A percentile compares a stretch with the other conserved stretches of the same genome.
Conservation (phyloP, 2,888 invertebrate genomes). For the Archips crataeganus region DNA sequence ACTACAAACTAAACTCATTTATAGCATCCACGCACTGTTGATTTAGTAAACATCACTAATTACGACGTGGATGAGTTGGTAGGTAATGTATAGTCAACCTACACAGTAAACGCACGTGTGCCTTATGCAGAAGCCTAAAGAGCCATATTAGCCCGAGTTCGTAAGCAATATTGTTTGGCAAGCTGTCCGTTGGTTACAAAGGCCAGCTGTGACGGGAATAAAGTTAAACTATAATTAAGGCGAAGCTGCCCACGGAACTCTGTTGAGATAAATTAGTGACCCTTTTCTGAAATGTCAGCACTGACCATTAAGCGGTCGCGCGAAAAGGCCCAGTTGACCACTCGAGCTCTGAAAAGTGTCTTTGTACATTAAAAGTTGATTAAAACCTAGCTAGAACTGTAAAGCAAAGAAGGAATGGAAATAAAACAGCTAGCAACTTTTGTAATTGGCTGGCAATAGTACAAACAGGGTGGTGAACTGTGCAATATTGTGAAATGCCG, state of each 20-base stretch:
- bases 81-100: constrained; percentile 19
- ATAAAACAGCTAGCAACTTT: constrained; percentile 8
- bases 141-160: constrained; percentile 4
- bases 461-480: neutral
- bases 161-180: constrained; percentile 18
- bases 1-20: constrained; percentile 37
- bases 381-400: constrained; percentile 46
- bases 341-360: constrained; percentile 54
- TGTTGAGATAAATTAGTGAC: constrained; percentile 83
- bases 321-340: constrained; percentile 64
- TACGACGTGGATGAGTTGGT: constrained; percentile 34
- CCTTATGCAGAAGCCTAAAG: constrained; percentile 17
- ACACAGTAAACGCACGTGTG: neutral
- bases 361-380: constrained; percentile 66
- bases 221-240: constrained; percentile 83
- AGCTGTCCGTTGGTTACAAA: constrained; percentile 46
- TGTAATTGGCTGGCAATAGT: constrained; percentile 10
- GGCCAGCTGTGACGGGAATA: constrained; percentile 72
- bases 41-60: constrained; percentile 41
- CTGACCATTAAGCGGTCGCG: constrained; percentile 70
- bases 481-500: constrained; percentile 21
- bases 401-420: neutral
- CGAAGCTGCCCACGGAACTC: constrained; percentile 65
- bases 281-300: constrained; percentile 82
- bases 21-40: constrained; percentile 28